phyloP scores from a whole-genome alignment of 53 echinoderm and acorn worm genomes.

The Holothuria scabra region DNA sequence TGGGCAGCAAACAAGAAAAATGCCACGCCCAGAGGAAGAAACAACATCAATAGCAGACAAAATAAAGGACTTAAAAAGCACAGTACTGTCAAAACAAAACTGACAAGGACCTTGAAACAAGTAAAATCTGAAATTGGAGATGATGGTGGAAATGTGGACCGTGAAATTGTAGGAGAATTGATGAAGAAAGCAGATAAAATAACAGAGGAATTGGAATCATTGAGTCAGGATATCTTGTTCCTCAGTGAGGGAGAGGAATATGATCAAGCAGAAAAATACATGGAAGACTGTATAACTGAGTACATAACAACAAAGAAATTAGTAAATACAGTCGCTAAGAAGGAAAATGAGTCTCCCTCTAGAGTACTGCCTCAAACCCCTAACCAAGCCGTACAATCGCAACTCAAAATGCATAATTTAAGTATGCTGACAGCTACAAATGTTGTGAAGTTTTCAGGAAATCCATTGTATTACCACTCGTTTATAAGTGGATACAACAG shows the following conservation, averaged over 20 bases:
- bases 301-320: no score
- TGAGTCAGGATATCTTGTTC: background rate
- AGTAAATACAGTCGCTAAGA: background rate
- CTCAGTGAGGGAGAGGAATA: no score
- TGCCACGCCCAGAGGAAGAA: no score
- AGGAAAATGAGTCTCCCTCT: background rate
- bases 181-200: background rate
- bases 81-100: background rate
- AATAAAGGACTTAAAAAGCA: background rate
- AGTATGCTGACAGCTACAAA: constrained; percentile 45
- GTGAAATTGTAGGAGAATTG: background rate
- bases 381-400: background rate
- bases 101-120: background rate
- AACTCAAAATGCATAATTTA: background rate
- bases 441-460: constrained; percentile 56
- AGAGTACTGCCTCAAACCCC: background rate
- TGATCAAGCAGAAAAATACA: no score
- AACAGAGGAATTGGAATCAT: constrained; percentile 2
- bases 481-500: no score
- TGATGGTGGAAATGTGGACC: background rate
- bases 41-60: no score
- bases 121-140: background rate
- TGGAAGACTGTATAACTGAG: no score
- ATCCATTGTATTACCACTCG: constrained; percentile 45
- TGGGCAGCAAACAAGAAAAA: no score